These are phyloP conservation scores for Thereva unica DNA, from an alignment of 2,888 invertebrate genomes.

Conservation along the genomic window DNA sequence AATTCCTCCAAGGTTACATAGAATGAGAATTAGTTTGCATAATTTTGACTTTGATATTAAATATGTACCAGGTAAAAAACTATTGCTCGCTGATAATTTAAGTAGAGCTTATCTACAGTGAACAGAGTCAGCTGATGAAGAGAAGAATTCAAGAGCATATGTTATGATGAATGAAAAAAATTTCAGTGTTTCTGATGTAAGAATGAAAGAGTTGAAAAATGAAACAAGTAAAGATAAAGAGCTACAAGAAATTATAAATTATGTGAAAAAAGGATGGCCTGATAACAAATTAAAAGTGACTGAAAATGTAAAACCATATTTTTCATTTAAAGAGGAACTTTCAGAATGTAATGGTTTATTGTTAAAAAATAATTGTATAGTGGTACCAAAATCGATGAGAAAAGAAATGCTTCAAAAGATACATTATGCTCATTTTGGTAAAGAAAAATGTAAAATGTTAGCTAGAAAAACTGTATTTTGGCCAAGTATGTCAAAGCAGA, in stretches of 20 bases:
- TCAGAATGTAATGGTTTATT: conserved; percentile 33
- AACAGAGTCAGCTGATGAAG: conserved; percentile 35
- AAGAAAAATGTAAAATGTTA: conserved; percentile 47
- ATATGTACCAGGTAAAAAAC: conserved; percentile 47
- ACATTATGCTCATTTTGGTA: conserved; percentile 50
- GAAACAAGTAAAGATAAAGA: too few species aligned
- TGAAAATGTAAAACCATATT: conserved; percentile 14
- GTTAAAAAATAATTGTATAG: conserved; percentile 38
- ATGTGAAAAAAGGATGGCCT: conserved; percentile 35
- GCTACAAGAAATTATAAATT: too few species aligned
- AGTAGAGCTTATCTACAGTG: conserved; percentile 43
- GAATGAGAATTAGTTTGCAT: conserved; percentile 47
- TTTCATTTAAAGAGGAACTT: too few species aligned
- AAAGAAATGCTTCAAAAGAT: conserved; percentile 43
- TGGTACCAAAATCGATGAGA: conserved; percentile 44
- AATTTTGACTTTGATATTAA: conserved; percentile 44
- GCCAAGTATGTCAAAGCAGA: conserved; percentile 48
- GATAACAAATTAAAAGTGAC: conserved; percentile 10
- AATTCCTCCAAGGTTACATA: conserved; percentile 47
- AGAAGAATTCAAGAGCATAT: conserved; percentile 34
- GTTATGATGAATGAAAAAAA: conserved; percentile 37
- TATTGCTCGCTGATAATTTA: conserved; percentile 47
- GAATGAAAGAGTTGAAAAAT: too few species aligned
- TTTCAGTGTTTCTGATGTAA: conserved; percentile 25
- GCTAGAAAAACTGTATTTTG: conserved; percentile 48